phyloP scores from a whole-genome alignment of 2,797 vertebrate genomes.

The Cossypha niveicapilla region DNA sequence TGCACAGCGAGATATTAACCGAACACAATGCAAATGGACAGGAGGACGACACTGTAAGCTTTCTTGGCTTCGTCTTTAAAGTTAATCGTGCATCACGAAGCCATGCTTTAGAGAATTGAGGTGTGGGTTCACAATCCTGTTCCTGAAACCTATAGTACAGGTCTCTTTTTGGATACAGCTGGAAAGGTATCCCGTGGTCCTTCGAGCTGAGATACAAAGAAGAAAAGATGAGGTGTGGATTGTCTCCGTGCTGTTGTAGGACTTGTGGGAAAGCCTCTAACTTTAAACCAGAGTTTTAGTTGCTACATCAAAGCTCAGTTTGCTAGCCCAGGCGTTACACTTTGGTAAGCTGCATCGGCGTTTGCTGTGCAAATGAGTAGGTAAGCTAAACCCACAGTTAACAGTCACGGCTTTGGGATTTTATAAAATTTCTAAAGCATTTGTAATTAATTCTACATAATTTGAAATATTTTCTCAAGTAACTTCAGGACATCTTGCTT shows the following conservation, averaged over 20 bases:
- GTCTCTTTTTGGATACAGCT: not conserved
- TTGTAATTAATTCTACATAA: not conserved
- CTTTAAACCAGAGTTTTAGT: not conserved
- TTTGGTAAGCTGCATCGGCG: not conserved
- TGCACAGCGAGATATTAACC: fast-evolving
- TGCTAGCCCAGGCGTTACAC: not conserved
- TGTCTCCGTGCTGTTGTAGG: not conserved
- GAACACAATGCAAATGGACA: fast-evolving
- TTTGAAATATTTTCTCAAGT: not conserved
- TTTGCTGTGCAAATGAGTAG: not conserved
- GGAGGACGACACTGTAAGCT: not conserved
- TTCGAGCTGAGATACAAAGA: not conserved
- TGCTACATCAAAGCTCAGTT: not conserved
- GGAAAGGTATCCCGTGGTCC: not conserved
- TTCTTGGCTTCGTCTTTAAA: not conserved
- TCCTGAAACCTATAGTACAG: not conserved
- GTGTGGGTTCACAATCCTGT: not conserved
- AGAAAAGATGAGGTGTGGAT: fast-evolving
- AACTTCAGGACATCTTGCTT: not conserved
- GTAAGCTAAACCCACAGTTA: not conserved
- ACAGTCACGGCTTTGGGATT: not conserved
- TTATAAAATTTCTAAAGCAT: not conserved
- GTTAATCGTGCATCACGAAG: not conserved
- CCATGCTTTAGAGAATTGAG: not conserved
- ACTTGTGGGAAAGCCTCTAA: not conserved